These are phyloP conservation scores for Trididemnum miniatum DNA, from an alignment of 23 tunicate genomes.

Conservation along the genomic window DNA sequence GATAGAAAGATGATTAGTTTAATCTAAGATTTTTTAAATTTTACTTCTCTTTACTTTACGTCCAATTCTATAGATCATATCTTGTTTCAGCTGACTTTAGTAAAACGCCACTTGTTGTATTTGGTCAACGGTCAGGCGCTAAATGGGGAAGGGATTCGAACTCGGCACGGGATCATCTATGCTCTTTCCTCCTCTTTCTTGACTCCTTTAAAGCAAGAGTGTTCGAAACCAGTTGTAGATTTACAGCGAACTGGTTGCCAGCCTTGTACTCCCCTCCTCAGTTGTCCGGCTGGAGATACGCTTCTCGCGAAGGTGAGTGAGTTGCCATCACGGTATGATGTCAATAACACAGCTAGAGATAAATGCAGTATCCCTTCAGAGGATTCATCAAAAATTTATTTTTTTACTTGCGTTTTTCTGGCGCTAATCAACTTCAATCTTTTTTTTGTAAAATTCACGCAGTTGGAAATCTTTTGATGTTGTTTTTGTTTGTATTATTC, in stretches of 20 bases:
- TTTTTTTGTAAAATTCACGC: too few species aligned
- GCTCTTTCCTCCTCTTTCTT: conserved; percentile 25
- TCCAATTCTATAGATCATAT: too few species aligned
- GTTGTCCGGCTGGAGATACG: neutral
- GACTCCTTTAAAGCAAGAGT: conserved; percentile 30
- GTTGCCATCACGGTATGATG: neutral
- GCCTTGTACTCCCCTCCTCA: neutral
- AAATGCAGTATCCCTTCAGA: too few species aligned
- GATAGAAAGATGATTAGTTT: too few species aligned
- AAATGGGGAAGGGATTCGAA: conserved; percentile 41
- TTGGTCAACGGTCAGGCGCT: conserved; percentile 57
- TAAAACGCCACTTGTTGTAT: conserved; percentile 16
- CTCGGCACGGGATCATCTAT: conserved; percentile 63
- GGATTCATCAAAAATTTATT: too few species aligned
- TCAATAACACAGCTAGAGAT: too few species aligned
- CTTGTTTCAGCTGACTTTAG: conserved; percentile 69
- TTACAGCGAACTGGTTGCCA: neutral
- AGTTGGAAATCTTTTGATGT: too few species aligned
- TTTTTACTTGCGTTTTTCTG: too few species aligned
- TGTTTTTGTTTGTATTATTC: too few species aligned
- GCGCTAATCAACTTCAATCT: too few species aligned
- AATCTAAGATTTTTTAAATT: too few species aligned
- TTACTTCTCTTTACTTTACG: too few species aligned
- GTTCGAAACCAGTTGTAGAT: conserved; percentile 11
- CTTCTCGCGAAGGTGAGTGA: neutral